Evolutionary conservation across 2,113 vertebrate species (phyloP).

Genomic region (Kryptolebias marmoratus): DNA sequence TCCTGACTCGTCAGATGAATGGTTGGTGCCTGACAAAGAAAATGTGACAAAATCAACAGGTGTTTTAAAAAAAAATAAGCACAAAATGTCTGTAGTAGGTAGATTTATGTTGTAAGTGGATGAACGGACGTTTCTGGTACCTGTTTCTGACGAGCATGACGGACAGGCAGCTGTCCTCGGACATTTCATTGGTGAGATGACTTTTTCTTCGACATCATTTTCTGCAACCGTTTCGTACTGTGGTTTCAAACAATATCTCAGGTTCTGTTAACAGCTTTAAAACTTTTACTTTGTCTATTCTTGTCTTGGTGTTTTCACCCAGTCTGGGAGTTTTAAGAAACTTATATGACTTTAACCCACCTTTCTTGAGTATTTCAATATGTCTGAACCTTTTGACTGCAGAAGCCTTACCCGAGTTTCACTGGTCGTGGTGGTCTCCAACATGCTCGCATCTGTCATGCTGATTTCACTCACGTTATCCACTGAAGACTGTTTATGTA

Average conservation of each 20-base stretch:
- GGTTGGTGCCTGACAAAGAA: constrained; percentile 50
- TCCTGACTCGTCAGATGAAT: constrained; percentile 41
- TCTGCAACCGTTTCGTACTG: constrained; percentile 83
- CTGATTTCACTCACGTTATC: constrained; percentile 76
- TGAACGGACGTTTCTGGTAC: constrained; percentile 52
- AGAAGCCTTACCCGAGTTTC: constrained; percentile 78
- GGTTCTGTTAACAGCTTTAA: not conserved
- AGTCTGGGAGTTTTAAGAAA: too few relatives aligned
- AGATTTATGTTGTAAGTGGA: too few relatives aligned
- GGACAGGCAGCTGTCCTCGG: constrained; percentile 68
- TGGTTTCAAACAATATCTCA: constrained; percentile 9
- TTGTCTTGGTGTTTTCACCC: not conserved
- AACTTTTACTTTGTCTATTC: not conserved
- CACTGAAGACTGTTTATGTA: constrained; percentile 69
- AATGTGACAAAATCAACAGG: not conserved
- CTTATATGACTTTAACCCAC: not conserved
- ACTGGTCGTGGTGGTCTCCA: constrained; percentile 60
- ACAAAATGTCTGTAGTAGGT: not conserved
- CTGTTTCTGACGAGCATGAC: constrained; percentile 72
- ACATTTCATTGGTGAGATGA: constrained; percentile 46
- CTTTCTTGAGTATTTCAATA: not conserved
- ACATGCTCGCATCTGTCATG: constrained; percentile 58
- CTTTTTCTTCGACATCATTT: constrained; percentile 48
- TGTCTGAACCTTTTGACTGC: not conserved
- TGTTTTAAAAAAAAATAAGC: not conserved